These are phyloP conservation scores for Neodiprion lecontei DNA, from an alignment of 1,140 invertebrate species.

Conservation along the genomic window DNA sequence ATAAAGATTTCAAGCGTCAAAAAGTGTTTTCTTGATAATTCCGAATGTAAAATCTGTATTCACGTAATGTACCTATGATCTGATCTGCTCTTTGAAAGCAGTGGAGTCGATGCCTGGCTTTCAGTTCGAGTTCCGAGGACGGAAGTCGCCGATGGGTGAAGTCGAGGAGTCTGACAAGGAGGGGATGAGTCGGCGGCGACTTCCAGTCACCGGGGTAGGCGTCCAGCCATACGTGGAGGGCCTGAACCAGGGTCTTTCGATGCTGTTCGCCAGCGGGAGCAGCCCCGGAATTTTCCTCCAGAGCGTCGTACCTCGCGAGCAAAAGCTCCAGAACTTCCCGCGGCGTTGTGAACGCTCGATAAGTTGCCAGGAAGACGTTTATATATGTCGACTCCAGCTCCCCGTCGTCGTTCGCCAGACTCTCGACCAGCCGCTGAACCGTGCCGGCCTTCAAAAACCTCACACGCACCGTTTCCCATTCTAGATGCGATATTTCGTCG, in stretches of 20 bases:
- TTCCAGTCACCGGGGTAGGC: slow-evolving; percentile 96
- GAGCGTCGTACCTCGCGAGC: slow-evolving; percentile 78
- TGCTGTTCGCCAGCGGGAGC: slow-evolving; percentile 72
- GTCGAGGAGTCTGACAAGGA: slow-evolving; percentile 80
- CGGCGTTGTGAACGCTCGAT: slow-evolving; percentile 85
- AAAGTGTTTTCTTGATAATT: no score
- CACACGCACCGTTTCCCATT: slow-evolving; percentile 99
- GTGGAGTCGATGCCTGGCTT: slow-evolving; percentile 72
- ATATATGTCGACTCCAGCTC: slow-evolving; percentile 97
- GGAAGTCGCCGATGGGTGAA: slow-evolving; percentile 85
- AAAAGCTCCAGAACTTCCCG: slow-evolving; percentile 83
- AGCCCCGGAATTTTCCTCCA: slow-evolving; percentile 63
- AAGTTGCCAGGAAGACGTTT: slow-evolving; percentile 96
- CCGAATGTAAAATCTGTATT: no score
- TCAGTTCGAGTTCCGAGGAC: slow-evolving; percentile 81
- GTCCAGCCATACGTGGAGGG: slow-evolving; percentile 96
- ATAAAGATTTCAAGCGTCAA: no score
- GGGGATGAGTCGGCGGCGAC: slow-evolving; percentile 83
- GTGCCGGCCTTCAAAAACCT: slow-evolving; percentile 97
- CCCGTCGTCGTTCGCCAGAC: slow-evolving; percentile 89
- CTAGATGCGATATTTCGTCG: slow-evolving; percentile 92
- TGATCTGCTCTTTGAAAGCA: slow-evolving; percentile 65
- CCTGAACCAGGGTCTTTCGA: slow-evolving; percentile 83
- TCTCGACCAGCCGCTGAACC: slow-evolving; percentile 89
- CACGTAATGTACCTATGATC: slow-evolving; percentile 47